Evolutionary conservation across 2,888 invertebrate species (phyloP), one percentile per base, ranked within the genome.

Genomic region (Hetaerina titia): DNA sequence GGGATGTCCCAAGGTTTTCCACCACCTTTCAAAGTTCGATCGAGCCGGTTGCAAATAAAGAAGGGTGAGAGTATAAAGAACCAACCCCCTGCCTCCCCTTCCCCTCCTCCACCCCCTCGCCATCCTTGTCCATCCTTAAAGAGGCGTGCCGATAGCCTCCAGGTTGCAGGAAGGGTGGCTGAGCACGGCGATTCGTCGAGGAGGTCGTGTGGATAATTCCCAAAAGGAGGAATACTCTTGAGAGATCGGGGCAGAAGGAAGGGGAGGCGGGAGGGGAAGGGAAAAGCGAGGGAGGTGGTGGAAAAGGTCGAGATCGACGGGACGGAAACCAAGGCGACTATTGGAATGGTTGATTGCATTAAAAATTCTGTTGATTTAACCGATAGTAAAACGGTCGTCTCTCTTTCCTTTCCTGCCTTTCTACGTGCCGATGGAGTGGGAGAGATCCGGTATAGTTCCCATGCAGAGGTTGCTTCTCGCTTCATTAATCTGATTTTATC

Each of bases 121-220:
- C 81, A 11, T 2, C 81, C 11, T 11, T 31, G 25, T 31, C 69
- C 69, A 69, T 22, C 81, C 81, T 81, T 31, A 81, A 31, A 31
- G 58, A 89, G 89, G 89, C 57, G 89, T 89, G 89, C 56, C 22
- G 89, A 89, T 31, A 31, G 81, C 81, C 81, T 31, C 81, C 81
- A 13, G 31, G 58, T 9, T 58, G 22, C 19, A 57, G n/a, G 22
- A 56, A 45, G 56, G 88, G 56, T 19, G 88, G 56, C 17, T 56
- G 22, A 88, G 88, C 88, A 56, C 88, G 56, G 57, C 57, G 56
- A 89, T 58, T 89, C 57, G 57, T 89, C 89, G 89, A 57, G 89
- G 89, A 89, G n/a, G 89, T 58, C 89, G 58, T 89, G 89, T 89
- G 57, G 89, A 56, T 89, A 89, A 89, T 89, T 89, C 45, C 89